phyloP scores from a whole-genome alignment of 2,888 invertebrate genomes.

The Escarpia spicata region DNA sequence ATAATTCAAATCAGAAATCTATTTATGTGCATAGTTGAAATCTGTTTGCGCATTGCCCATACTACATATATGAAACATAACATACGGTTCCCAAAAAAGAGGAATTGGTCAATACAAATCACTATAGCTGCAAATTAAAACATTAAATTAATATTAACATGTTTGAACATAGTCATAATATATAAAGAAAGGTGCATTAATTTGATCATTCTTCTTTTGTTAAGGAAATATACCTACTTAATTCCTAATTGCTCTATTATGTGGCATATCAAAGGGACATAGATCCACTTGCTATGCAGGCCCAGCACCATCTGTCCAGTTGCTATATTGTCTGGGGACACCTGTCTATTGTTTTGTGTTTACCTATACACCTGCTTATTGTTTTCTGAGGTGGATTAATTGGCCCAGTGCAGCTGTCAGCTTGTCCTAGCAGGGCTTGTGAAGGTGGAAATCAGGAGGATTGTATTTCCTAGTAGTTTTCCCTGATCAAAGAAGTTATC shows the following conservation, averaged over 20 bases:
- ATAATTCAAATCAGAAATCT: too few relatives aligned
- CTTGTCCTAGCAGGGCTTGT: neutral
- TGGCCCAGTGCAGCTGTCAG: constrained; percentile 9
- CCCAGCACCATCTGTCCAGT: neutral
- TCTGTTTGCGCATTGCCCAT: too few relatives aligned
- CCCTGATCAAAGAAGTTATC: neutral
- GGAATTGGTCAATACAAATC: neutral
- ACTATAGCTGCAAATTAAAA: neutral
- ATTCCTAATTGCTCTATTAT: neutral
- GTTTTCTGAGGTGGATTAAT: neutral
- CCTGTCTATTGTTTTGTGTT: neutral
- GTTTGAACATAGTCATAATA: neutral
- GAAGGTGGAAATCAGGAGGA: neutral
- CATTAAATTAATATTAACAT: neutral
- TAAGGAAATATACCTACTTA: neutral
- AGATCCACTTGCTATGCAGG: neutral
- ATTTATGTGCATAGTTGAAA: too few relatives aligned
- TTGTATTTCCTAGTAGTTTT: neutral
- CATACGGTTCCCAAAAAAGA: neutral
- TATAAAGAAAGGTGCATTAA: neutral
- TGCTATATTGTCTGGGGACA: neutral
- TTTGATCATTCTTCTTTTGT: neutral
- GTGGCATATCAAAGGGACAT: neutral
- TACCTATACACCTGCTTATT: neutral
- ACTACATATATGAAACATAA: too few relatives aligned